Percentiles rank a stretch among this genome's conserved stretches.
phyloP scores from a whole-genome alignment of 2,888 invertebrate species.

The Syrista parreyssii region DNA sequence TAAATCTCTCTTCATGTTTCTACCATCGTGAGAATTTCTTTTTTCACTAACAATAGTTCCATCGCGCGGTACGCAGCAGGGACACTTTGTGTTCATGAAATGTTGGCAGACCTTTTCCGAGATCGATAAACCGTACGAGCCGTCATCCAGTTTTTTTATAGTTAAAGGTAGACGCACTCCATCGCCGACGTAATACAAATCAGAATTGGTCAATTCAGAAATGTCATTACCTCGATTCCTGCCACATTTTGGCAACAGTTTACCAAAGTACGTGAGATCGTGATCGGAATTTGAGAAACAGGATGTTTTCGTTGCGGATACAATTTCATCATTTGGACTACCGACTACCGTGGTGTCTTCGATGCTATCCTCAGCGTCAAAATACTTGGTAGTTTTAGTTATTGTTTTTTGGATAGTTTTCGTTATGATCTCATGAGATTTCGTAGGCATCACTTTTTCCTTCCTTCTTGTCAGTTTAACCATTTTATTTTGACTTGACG shows the following conservation, averaged over 20 bases:
- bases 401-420: slow-evolving; percentile 1
- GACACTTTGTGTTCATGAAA: slow-evolving; percentile 44
- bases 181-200: slow-evolving; percentile 53
- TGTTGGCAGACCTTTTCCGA: slow-evolving; percentile 49
- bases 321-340: background rate
- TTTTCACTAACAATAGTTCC: slow-evolving; percentile 26
- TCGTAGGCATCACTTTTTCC: background rate
- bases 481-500: background rate
- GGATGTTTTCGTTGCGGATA: background rate
- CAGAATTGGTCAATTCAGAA: slow-evolving; percentile 32
- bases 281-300: background rate
- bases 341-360: background rate
- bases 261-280: slow-evolving; percentile 34
- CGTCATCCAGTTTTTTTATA: slow-evolving; percentile 47
- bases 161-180: slow-evolving; percentile 54
- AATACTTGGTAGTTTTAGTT: background rate
- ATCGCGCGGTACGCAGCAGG: slow-evolving; percentile 41
- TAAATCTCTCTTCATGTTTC: background rate
- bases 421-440: background rate
- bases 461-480: background rate
- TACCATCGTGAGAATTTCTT: background rate
- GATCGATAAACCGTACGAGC: slow-evolving; percentile 49
- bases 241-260: slow-evolving; percentile 30
- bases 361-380: background rate
- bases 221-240: background rate